phyloP scores from a whole-genome alignment of 2,797 vertebrate genomes.

The Paguma larvata region DNA sequence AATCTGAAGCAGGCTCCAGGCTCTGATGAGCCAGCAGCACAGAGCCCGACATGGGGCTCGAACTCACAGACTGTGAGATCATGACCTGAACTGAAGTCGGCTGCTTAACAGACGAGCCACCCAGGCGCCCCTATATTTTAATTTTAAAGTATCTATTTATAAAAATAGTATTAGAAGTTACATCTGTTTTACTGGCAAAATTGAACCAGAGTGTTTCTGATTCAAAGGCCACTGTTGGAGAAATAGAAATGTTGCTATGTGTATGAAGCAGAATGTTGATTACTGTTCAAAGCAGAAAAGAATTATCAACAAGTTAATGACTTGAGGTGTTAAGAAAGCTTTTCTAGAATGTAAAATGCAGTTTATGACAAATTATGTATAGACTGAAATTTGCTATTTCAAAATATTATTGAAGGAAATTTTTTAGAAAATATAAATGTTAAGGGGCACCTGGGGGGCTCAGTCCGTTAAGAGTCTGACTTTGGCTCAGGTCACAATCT shows the following conservation, averaged over 20 bases:
- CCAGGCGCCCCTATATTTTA: too few relatives aligned
- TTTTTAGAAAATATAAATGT: not conserved
- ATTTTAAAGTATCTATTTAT: constrained; percentile 26
- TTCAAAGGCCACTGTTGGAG: not conserved
- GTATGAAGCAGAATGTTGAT: not conserved
- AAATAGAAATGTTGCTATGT: not conserved
- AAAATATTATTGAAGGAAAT: not conserved
- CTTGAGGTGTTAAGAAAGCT: not conserved
- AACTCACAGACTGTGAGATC: too few relatives aligned
- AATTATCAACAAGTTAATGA: constrained; percentile 26
- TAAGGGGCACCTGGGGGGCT: too few relatives aligned
- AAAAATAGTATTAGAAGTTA: not conserved
- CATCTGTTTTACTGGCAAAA: constrained; percentile 15
- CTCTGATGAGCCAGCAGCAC: too few relatives aligned
- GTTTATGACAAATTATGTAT: not conserved
- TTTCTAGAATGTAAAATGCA: constrained; percentile 12
- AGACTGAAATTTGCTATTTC: not conserved
- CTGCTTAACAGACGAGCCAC: too few relatives aligned
- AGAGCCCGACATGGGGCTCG: too few relatives aligned
- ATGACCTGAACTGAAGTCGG: too few relatives aligned
- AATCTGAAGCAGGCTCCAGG: too few relatives aligned
- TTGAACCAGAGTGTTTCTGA: not conserved
- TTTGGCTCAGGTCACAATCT: too few relatives aligned
- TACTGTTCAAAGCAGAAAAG: not conserved
- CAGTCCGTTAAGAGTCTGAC: too few relatives aligned